phyloP scores from a whole-genome alignment of 2,797 vertebrate species.

The Meriones psammophilus region DNA sequence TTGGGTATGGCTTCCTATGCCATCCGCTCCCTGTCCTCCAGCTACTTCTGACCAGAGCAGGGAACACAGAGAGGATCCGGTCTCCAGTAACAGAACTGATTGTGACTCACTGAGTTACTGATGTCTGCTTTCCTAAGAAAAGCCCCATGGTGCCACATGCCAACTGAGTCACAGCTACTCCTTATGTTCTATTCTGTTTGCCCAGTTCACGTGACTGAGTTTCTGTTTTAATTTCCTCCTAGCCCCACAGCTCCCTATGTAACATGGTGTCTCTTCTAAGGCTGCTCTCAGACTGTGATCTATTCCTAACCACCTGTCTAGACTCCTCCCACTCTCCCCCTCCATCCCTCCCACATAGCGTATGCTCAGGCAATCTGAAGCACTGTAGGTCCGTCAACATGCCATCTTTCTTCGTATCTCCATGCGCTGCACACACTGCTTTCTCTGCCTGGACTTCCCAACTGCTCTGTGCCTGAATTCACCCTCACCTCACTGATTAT shows the following conservation, averaged over 20 bases:
- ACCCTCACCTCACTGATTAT: not conserved
- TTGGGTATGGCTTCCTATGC: not conserved
- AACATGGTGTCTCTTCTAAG: slow-evolving; percentile 66
- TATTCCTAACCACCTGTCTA: slow-evolving; percentile 54
- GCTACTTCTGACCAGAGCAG: not conserved
- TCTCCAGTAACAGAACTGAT: not conserved
- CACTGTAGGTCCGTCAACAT: not conserved
- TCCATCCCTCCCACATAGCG: slow-evolving; percentile 1
- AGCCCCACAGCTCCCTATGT: slow-evolving; percentile 43
- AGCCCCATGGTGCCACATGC: not conserved
- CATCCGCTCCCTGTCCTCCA: not conserved
- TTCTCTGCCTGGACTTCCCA: slow-evolving; percentile 19
- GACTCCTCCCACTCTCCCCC: not conserved
- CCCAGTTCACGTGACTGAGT: slow-evolving; percentile 12
- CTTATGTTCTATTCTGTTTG: not conserved
- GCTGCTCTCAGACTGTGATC: slow-evolving; percentile 33
- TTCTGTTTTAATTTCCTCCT: slow-evolving; percentile 58
- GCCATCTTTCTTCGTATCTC: not conserved
- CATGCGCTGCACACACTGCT: not conserved
- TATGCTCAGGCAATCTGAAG: not conserved
- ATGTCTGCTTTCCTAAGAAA: slow-evolving; percentile 57
- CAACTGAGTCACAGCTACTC: slow-evolving; percentile 23
- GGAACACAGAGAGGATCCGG: not conserved
- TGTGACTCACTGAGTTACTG: not conserved
- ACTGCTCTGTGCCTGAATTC: not conserved